A percentile compares a stretch with the other conserved stretches of the same genome.
Conservation (phyloP, 2,113 vertebrate genomes). For the Channa argus region DNA sequence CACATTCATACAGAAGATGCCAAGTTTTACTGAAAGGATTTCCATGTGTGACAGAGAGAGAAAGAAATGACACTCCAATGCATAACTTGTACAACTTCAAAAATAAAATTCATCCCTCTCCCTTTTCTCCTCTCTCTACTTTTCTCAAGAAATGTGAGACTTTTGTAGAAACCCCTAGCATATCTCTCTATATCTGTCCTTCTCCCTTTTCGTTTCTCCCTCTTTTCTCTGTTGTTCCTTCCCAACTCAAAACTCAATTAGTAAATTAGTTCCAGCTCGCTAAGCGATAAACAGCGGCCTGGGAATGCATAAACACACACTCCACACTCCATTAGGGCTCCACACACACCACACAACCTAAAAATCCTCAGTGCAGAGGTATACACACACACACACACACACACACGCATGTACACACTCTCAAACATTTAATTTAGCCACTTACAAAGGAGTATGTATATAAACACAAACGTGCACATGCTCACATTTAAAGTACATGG, state of each 20-base stretch:
- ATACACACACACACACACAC: conserved; percentile 37
- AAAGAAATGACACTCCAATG: conserved; percentile 14
- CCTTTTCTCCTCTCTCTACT: background rate
- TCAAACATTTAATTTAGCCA: conserved; percentile 57
- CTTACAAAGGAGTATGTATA: conserved; percentile 52
- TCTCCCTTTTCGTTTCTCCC: conserved; percentile 33
- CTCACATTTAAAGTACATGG: conserved; percentile 7
- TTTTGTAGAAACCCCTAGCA: conserved; percentile 40
- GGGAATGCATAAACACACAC: conserved; percentile 83
- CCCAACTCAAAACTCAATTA: conserved; percentile 85
- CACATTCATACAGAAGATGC: conserved; percentile 45
- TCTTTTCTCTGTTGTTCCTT: conserved; percentile 54
- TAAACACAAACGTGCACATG: conserved; percentile 28
- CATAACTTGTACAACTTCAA: conserved; percentile 1
- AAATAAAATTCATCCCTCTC: conserved; percentile 7
- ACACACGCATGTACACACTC: conserved; percentile 22
- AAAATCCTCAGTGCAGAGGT: conserved; percentile 66
- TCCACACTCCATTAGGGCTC: conserved; percentile 80
- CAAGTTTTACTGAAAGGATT: conserved; percentile 43
- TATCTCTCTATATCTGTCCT: conserved; percentile 24
- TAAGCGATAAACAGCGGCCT: conserved; percentile 83
- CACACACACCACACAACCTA: conserved; percentile 58
- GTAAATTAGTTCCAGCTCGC: conserved; percentile 87
- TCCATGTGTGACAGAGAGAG: conserved; percentile 14
- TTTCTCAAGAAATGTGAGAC: conserved; percentile 17